Base-by-base conservation (phyloP, 1,140 invertebrate species). In the Atta texana region DNA sequence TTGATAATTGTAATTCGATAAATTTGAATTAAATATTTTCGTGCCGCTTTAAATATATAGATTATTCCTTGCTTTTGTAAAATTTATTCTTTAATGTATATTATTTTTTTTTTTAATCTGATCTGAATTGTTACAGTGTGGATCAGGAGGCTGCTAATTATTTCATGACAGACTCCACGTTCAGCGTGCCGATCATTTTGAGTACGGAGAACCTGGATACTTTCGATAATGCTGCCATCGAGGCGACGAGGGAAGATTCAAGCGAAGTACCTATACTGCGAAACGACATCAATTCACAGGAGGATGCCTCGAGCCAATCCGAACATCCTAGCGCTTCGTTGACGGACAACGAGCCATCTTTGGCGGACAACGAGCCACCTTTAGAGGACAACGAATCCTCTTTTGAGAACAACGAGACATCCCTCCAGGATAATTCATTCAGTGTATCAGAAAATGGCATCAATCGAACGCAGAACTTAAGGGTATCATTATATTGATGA, bases 171-270 rank as follows among this genome's bases (percentile, higher is more conserved):
- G 94, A 94, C 84, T 92, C 94, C 7, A 89, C 89, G 8, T 95
- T 95, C 87, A 87, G 91, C 74, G 95, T 95, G 61, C 94, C 95
- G 57, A 94, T 95, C 66, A 95, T 95, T 89, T 89, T 95, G 63
- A 93, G 87, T 74, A 90, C 93, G 2, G 94, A 95, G 53, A 93
- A 90, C 86, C 87, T 95, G 61, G 92, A 94, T 24, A 82, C 86
- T 87, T 95, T 95, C 76, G 89, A 87, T 81, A 92, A 89, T 71
- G 86, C 93, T 16, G 84, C 93, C 55, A 91, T 92, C 51, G 91
- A 87, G 51, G 28, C 77, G 44, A 92, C 91, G 34, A 90, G 84
- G 18, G 92, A 95, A n/a, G 92, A 93, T 69, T 86, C 86, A 14
- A 89, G 89, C 44, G 91, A 94, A 59, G 63, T 92, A 59, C 63